Evolutionary conservation across 2,888 invertebrate species (phyloP), one percentile per base, ranked within the genome.

Genomic region (Mesorhabditis spiculigera): DNA sequence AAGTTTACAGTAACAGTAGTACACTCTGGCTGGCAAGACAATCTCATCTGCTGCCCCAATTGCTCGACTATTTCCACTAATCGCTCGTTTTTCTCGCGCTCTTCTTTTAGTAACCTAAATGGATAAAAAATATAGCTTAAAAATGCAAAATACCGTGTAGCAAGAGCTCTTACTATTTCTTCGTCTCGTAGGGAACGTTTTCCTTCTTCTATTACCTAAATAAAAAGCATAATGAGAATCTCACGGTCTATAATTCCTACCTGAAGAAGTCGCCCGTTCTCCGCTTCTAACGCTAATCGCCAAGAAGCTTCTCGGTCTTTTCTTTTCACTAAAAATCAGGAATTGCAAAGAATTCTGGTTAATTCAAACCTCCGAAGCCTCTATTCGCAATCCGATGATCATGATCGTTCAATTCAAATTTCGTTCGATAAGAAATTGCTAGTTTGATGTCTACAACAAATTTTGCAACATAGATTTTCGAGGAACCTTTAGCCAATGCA

Each of bases 231-330:
- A 28, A 28, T 28, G 28, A 50, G 58, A 50, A 13, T 50, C 58
- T 50, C 58, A 2, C n/a, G n/a, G n/a, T 50, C 3, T 50, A n/a
- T 13, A 50, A n/a, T 50, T 13, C 58, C 1, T 13, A 50, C 58
- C n/a, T 50, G 58, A 50, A 50, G 58, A 50, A 50, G 58, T 50
- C 58, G 58, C n/a, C 10, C 58, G n/a, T 50, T 50, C n/a, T 50
- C 58, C n/a, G 58, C 58, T 50, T 50, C 58, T n/a, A 50, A 50
- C n/a, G 58, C 58, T 50, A 50, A 50, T 50, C 58, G 58, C 58
- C 58, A 50, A 10, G 58, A 50, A 50, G n/a, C 10, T 50, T 50
- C 58, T 50, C 58, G 58, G n/a, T 50, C n/a, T n/a, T 50, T 50
- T 50, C 58, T n/a, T 13, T 50, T 10, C 1, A 50, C 58, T 50